A percentile compares a stretch with the other conserved stretches of the same genome.
Conservation (phyloP, 1,140 invertebrate species). For the Sarcophaga bullata region DNA sequence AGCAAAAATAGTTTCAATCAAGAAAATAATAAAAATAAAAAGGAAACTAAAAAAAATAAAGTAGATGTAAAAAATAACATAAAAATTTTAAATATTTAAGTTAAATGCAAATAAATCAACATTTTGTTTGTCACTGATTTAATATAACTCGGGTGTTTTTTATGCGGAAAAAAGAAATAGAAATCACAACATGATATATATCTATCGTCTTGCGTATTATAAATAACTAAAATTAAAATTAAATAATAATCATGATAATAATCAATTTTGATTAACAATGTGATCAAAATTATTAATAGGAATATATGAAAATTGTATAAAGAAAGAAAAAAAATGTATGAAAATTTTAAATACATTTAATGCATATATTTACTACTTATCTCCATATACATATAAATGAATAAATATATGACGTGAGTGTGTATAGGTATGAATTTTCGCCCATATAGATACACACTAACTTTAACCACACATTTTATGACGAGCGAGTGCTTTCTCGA, state of each 20-base stretch:
- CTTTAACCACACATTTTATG: slow-evolving; percentile 33
- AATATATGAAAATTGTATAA: background rate
- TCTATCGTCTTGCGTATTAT: too few relatives aligned
- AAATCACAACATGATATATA: background rate
- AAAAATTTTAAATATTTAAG: background rate
- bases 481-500: slow-evolving; percentile 3
- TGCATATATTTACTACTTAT: slow-evolving; percentile 10
- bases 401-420: slow-evolving; percentile 13
- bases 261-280: background rate
- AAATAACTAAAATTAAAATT: too few relatives aligned
- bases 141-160: too few relatives aligned
- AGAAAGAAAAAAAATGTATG: background rate
- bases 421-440: slow-evolving; percentile 34
- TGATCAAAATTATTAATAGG: background rate
- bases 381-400: background rate
- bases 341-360: slow-evolving; percentile 16
- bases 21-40: slow-evolving; percentile 32
- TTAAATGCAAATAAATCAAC: too few relatives aligned
- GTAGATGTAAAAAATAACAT: background rate
- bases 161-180: background rate
- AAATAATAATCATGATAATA: background rate
- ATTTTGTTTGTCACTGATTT: too few relatives aligned
- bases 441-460: slow-evolving; percentile 39
- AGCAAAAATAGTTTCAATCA: slow-evolving; percentile 40
- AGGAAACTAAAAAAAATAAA: slow-evolving; percentile 17